Conservation (phyloP, 2,113 vertebrate genomes). For the Sturnus vulgaris region DNA sequence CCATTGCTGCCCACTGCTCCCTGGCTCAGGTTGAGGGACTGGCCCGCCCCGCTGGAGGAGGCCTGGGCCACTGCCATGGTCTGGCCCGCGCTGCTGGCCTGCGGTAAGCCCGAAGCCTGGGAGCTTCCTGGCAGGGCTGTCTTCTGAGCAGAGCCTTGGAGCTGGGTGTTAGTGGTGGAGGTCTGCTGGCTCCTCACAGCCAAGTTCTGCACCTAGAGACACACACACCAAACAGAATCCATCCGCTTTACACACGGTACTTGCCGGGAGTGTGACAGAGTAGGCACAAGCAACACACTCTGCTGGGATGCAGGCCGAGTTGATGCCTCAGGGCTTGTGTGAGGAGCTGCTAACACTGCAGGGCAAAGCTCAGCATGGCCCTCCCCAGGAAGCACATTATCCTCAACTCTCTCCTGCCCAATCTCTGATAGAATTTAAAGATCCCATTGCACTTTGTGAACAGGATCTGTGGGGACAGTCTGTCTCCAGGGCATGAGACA, state of each 20-base stretch:
- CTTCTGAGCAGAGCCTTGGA: conserved; percentile 73
- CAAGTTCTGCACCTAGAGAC: conserved; percentile 79
- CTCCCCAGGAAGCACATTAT: neutral
- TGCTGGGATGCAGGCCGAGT: neutral
- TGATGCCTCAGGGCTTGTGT: neutral
- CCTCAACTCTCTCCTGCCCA: neutral
- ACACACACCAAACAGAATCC: neutral
- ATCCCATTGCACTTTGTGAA: conserved; percentile 14
- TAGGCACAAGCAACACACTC: accelerated
- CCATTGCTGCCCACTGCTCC: conserved; percentile 62
- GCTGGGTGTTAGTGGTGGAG: conserved; percentile 63
- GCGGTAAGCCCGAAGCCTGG: conserved; percentile 66
- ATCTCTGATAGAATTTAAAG: conserved; percentile 25
- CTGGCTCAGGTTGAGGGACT: conserved; percentile 79
- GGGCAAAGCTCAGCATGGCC: neutral
- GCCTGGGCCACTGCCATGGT: conserved; percentile 68
- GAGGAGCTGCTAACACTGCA: neutral
- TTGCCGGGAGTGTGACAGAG: neutral
- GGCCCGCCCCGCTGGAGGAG: conserved; percentile 57
- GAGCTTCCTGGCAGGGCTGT: conserved; percentile 68
- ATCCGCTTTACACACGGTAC: accelerated
- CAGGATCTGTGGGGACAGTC: neutral
- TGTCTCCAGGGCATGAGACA: neutral
- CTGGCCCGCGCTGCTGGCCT: conserved; percentile 64
- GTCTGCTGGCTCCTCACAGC: conserved; percentile 79